A percentile compares a stretch with the other conserved stretches of the same genome.
Conservation (phyloP, 35 echinoderm and acorn worm species). For the Chiridota heheva region DNA sequence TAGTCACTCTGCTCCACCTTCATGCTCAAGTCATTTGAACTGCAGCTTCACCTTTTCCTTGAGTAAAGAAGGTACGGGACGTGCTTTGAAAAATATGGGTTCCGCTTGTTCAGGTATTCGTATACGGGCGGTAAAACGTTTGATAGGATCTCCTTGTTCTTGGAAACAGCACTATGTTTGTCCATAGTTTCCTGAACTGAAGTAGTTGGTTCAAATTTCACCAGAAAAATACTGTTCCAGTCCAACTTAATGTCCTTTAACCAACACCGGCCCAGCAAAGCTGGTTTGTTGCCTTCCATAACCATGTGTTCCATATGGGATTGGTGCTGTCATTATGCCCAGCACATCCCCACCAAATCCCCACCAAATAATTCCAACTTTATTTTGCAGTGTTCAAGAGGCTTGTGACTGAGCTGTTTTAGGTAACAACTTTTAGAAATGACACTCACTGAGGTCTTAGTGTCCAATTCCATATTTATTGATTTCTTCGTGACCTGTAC, state of each 20-base stretch:
- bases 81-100: conserved; percentile 24
- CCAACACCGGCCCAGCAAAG: neutral
- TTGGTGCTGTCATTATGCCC: neutral
- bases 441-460: conserved; percentile 3
- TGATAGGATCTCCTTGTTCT: conserved; percentile 3
- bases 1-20: conserved; percentile 31
- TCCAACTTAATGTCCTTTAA: neutral
- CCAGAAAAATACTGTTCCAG: neutral
- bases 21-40: conserved; percentile 24
- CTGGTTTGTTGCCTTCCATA: no score
- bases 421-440: no score
- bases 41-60: conserved; percentile 15
- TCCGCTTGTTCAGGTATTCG: conserved; percentile 16
- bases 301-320: neutral
- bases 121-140: neutral
- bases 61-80: conserved; percentile 48
- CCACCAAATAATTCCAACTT: conserved; percentile 15
- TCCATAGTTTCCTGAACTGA: neutral
- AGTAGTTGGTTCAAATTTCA: neutral
- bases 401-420: no score
- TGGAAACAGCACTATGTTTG: neutral
- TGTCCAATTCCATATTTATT: conserved; percentile 42
- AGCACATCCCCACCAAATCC: conserved; percentile 13
- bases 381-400: no score
- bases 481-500: neutral